Base-by-base conservation (phyloP, 2,113 vertebrate species). In the Puntigrus tetrazona region DNA sequence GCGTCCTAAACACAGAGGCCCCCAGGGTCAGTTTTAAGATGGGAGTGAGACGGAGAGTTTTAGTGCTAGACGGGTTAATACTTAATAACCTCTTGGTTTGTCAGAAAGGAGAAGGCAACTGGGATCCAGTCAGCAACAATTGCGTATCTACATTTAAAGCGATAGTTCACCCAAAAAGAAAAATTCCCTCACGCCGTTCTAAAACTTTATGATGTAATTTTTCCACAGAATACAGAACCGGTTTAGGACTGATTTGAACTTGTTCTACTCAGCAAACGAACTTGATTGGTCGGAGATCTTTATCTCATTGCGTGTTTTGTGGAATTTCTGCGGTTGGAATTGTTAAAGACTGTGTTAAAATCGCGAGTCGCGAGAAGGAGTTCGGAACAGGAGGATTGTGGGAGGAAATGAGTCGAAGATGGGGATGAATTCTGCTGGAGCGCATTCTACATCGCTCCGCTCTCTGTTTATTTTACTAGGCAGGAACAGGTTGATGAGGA, bases 81-180 rank as follows among this genome's bases (percentile, higher is more conserved):
- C 86, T 87, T 90, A n/a, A n/a, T 84, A 90, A 88, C 88, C 88
- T 85, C 78, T 67, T 27, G 70, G 81, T 88, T 88, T 87, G 86
- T 85, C 67, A 85, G 90, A 81, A 88, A 90, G 88, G 85, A 87
- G 78, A 59, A 47, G 38, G n/a, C 41, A 11, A 18, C 76, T 34
- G 74, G 18, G 25, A 27, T 75, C 13, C 74, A 25, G 31, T 77
- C 29, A 77, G 38, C 69, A 76, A 4, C 27, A 31, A 52, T 31
- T 29, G 25, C 9, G 29, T 20, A 75, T 72, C 20, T 27, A 2
- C 43, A 27, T 76, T 52, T 76, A 52, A 29, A 67, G 31, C 16
- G 29, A 67, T 36, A 67, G 31, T 5, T 69, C 65, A 69, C 0
- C 65, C 65, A 22, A 38, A 69, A 38, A 69, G 11, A 4, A 38